A percentile compares a stretch with the other conserved stretches of the same genome.
phyloP scores from a whole-genome alignment of 2,797 vertebrate species.

The Myotis findleyi region DNA sequence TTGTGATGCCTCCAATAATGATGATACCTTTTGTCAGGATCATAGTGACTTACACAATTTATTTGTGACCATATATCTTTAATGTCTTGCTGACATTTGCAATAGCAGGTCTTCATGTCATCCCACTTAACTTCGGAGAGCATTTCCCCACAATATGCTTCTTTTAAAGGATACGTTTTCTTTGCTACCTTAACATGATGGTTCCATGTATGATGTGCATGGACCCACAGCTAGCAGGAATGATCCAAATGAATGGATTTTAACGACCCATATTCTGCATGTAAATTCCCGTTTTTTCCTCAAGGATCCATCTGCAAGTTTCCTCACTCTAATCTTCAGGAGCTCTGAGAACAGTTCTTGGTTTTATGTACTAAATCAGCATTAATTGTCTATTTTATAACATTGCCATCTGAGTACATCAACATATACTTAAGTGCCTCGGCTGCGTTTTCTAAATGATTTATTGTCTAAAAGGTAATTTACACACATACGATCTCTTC shows the following conservation, averaged over 20 bases:
- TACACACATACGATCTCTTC: slow-evolving; percentile 71
- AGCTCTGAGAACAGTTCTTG: background rate
- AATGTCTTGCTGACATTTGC: background rate
- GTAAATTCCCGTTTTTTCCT: background rate
- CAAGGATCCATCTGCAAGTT: background rate
- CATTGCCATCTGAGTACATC: slow-evolving; percentile 9
- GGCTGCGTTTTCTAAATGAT: slow-evolving; percentile 68
- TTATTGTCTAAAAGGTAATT: slow-evolving; percentile 81
- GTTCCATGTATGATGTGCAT: background rate
- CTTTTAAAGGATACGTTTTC: background rate
- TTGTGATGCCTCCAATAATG: background rate
- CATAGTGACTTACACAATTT: background rate
- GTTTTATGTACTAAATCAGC: background rate
- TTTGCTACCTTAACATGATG: background rate
- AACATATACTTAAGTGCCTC: slow-evolving; percentile 66
- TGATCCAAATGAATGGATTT: slow-evolving; percentile 9
- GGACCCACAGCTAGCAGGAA: background rate
- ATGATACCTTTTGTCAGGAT: background rate
- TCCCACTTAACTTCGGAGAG: background rate
- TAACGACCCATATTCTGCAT: background rate
- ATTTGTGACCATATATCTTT: background rate
- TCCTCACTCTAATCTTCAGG: background rate
- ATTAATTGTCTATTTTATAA: slow-evolving; percentile 57
- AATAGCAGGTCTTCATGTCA: background rate
- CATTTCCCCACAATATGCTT: background rate